Evolutionary conservation across 2,888 invertebrate genomes (phyloP), one percentile per base, ranked within the genome.

Genomic region (Didymodactylos carnosus): DNA sequence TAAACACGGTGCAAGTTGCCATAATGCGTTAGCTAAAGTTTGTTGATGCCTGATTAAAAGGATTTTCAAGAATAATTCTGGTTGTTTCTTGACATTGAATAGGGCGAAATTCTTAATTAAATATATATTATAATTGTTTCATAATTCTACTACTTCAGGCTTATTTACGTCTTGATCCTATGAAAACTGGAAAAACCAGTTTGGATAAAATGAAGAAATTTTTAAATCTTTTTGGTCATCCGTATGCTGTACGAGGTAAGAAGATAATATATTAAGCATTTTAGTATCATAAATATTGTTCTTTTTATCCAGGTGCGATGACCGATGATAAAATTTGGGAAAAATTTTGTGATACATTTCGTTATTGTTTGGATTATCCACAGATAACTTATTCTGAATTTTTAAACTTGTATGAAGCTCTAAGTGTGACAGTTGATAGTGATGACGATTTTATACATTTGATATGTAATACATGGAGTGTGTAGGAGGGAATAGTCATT

Each of bases 361-460:
- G n/a, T 62, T 62, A 35, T 35, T 29, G 35, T 35, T 7, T 62
- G 11, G n/a, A 62, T n/a, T 62, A 62, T 62, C 62, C 62, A 35
- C 62, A n/a, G 19, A 78, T 82, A 39, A 77, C 79, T 0, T 82
- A 78, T 74, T 77, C 77, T 4, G 81, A 81, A 77, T 82, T 82
- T 78, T 81, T 82, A 77, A 80, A 80, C 72, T 82, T 81, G 77
- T 82, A 82, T 71, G 82, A 82, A 76, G 82, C 82, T 19, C 78
- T 82, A 13, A 81, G 80, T 75, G 76, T 82, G 27, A 77, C 79
- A 29, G 73, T 82, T 3, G 78, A 79, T 7, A 76, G 76, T 71
- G 81, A 82, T 76, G 78, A 80, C 29, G 81, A 81, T 70, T 82
- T 82, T 77, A 77, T 76, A 35, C 80, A 79, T 73, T 77, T 82